phyloP scores from a whole-genome alignment of 2,888 invertebrate genomes.

The Mesorhabditis spiculigera region DNA sequence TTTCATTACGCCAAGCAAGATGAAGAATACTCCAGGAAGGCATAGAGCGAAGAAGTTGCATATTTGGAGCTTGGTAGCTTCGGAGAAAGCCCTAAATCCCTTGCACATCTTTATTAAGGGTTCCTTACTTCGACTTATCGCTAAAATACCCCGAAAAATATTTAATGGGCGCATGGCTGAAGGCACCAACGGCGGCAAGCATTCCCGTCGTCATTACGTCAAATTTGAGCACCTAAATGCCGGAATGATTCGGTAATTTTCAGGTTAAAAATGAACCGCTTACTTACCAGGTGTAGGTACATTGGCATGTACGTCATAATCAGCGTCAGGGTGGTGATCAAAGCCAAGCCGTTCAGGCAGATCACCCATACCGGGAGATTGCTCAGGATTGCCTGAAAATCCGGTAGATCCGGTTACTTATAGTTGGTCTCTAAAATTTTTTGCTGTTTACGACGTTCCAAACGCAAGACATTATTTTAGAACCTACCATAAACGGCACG shows the following conservation, averaged over 20 bases:
- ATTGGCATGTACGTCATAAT: neutral
- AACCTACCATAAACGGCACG: conserved; percentile 1
- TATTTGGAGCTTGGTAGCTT: neutral
- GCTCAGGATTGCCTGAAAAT: conserved; percentile 4
- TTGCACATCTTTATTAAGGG: neutral
- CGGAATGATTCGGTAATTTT: neutral
- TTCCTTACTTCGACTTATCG: conserved; percentile 1
- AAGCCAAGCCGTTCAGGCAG: conserved; percentile 1
- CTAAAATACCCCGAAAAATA: neutral
- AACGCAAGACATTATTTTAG: neutral
- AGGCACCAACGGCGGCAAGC: conserved; percentile 3
- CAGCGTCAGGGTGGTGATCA: neutral
- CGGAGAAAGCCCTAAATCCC: neutral
- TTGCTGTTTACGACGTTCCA: neutral
- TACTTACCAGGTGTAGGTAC: neutral
- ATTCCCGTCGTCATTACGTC: neutral
- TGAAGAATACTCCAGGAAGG: neutral
- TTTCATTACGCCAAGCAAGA: neutral
- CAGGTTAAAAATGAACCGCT: neutral
- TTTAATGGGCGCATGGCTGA: conserved; percentile 1
- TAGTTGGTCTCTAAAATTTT: too few species aligned
- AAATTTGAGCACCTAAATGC: neutral
- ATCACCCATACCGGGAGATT: neutral
- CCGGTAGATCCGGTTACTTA: too few species aligned
- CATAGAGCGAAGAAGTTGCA: neutral